Percentiles rank a stretch among this genome's conserved stretches.
phyloP scores from a whole-genome alignment of 1,140 invertebrate species.

The Pseudomyrmex flavicornis region DNA sequence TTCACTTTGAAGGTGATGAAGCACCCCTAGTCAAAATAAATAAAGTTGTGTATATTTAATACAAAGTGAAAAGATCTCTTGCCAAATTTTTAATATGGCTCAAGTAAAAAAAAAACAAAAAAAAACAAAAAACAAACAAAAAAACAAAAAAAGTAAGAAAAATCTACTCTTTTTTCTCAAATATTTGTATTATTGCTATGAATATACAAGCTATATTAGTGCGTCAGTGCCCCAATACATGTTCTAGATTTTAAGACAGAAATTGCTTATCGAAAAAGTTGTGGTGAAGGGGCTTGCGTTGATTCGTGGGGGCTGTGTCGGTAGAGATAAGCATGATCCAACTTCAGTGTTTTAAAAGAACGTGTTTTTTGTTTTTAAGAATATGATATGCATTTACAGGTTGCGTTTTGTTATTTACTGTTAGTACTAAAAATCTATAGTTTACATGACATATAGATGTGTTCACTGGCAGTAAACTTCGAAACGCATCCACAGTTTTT shows the following conservation, averaged over 20 bases:
- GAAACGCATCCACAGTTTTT: too few species aligned
- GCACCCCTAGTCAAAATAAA: slow-evolving; percentile 81
- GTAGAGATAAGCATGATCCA: slow-evolving; percentile 9
- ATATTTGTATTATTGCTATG: slow-evolving; percentile 78
- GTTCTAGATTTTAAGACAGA: slow-evolving; percentile 61
- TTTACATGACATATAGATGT: too few species aligned
- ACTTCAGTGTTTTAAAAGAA: slow-evolving; percentile 50
- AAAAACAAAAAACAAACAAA: background rate
- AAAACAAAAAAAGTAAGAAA: slow-evolving; percentile 27
- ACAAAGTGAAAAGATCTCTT: slow-evolving; percentile 75
- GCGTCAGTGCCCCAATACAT: slow-evolving; percentile 46
- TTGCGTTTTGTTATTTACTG: too few species aligned
- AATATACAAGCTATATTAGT: slow-evolving; percentile 69
- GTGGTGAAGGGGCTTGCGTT: background rate
- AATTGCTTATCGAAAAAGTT: slow-evolving; percentile 35
- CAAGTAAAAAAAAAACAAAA: slow-evolving; percentile 71
- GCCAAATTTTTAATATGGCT: slow-evolving; percentile 80
- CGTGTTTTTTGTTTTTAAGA: background rate
- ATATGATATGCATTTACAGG: too few species aligned
- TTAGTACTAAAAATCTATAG: too few species aligned
- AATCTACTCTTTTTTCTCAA: slow-evolving; percentile 75
- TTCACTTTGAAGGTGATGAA: slow-evolving; percentile 66
- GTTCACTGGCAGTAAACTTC: too few species aligned
- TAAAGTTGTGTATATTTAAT: slow-evolving; percentile 75
- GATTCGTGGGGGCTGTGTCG: too few species aligned